phyloP scores from a whole-genome alignment of 2,113 vertebrate species.

The Sciurus niger region DNA sequence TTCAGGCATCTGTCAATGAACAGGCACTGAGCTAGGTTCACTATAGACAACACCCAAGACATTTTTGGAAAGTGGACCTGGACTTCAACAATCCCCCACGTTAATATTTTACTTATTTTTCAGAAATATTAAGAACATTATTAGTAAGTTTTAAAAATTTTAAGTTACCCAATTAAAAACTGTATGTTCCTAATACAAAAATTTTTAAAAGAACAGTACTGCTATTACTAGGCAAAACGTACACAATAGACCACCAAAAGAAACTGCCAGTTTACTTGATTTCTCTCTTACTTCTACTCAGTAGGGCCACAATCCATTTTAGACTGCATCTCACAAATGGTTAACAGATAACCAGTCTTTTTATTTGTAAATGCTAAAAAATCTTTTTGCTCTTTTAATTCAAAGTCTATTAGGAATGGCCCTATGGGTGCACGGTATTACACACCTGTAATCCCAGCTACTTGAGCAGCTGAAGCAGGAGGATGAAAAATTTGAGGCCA shows the following conservation, averaged over 20 bases:
- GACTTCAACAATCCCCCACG: not conserved
- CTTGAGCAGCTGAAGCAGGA: too few relatives aligned
- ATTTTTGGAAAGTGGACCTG: not conserved
- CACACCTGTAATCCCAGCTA: not conserved
- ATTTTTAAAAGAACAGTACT: not conserved
- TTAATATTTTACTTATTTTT: constrained; percentile 12
- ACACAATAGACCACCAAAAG: not conserved
- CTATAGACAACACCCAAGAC: not conserved
- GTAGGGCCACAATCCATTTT: not conserved
- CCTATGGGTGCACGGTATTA: too few relatives aligned
- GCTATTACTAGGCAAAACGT: not conserved
- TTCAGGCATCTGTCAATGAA: not conserved
- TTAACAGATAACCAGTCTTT: not conserved
- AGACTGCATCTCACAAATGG: not conserved
- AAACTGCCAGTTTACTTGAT: not conserved
- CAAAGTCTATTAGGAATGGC: not conserved
- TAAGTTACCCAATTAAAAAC: not conserved
- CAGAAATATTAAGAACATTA: constrained; percentile 4
- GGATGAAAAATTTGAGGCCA: too few relatives aligned
- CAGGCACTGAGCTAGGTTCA: not conserved
- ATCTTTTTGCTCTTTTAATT: not conserved
- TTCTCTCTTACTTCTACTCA: constrained; percentile 2
- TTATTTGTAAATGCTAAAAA: constrained; percentile 39
- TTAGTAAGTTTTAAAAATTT: not conserved
- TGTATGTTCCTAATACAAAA: constrained; percentile 32